Conservation (phyloP, 2,113 vertebrate genomes). For the Oreotrochilus melanogaster region DNA sequence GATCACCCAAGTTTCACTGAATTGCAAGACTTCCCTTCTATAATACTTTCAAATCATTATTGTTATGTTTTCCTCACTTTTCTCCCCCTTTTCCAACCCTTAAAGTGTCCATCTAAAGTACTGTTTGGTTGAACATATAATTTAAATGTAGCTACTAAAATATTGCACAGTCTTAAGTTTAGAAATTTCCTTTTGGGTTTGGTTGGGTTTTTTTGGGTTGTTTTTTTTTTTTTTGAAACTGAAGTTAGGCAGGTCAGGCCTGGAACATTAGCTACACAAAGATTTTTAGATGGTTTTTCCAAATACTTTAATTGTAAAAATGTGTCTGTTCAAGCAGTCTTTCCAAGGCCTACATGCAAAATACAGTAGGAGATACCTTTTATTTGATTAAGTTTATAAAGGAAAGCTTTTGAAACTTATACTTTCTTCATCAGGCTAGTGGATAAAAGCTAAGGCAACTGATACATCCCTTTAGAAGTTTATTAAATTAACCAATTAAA, state of each 20-base stretch:
- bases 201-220: neutral
- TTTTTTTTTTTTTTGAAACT: neutral
- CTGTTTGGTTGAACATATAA: neutral
- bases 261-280: neutral
- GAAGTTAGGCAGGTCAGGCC: neutral
- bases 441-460: conserved; percentile 51
- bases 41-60: neutral
- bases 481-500: conserved; percentile 72
- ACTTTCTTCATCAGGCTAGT: conserved; percentile 28
- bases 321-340: neutral
- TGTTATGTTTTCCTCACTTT: neutral
- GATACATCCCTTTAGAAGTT: conserved; percentile 60
- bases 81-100: neutral
- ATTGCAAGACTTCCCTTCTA: neutral
- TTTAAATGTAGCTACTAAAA: neutral
- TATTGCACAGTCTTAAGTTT: neutral
- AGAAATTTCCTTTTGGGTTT: neutral
- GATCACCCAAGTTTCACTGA: neutral
- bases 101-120: neutral
- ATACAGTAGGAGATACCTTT: conserved; percentile 51
- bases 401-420: conserved; percentile 70
- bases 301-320: conserved; percentile 47
- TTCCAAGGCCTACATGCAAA: conserved; percentile 46
- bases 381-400: conserved; percentile 46
- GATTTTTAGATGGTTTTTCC: neutral